Percentiles rank a stretch among this genome's conserved stretches.
Conservation (phyloP, 2,113 vertebrate genomes). For the Periophthalmodon schlosseri region DNA sequence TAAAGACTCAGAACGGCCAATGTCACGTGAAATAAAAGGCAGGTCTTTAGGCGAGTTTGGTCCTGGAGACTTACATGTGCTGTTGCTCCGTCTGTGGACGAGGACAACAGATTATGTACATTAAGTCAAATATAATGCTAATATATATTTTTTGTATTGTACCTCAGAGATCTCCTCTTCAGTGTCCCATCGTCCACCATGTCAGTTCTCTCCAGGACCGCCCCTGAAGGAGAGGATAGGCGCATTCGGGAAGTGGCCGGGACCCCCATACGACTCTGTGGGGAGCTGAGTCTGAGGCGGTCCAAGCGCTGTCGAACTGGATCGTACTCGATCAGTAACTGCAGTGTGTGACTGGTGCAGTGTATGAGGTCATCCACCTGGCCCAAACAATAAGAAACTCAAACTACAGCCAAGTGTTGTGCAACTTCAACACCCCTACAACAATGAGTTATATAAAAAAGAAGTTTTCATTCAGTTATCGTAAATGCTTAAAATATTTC, state of each 20-base stretch:
- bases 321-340: slow-evolving; percentile 94
- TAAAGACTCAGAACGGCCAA: slow-evolving; percentile 92
- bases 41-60: slow-evolving; percentile 88
- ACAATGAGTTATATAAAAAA: not conserved
- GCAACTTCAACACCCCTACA: not conserved
- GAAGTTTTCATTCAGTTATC: not conserved
- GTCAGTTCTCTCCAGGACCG: slow-evolving; percentile 84
- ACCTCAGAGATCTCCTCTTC: slow-evolving; percentile 90
- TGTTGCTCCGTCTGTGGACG: slow-evolving; percentile 87
- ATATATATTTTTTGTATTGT: not conserved
- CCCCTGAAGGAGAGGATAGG: slow-evolving; percentile 73
- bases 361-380: slow-evolving; percentile 91
- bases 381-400: slow-evolving; percentile 8
- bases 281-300: slow-evolving; percentile 81
- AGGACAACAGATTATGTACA: not conserved
- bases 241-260: slow-evolving; percentile 81
- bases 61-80: slow-evolving; percentile 91
- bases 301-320: slow-evolving; percentile 88
- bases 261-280: slow-evolving; percentile 57
- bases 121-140: not conserved
- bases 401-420: not conserved
- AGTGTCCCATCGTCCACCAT: slow-evolving; percentile 81
- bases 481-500: not conserved
- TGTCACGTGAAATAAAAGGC: slow-evolving; percentile 81
- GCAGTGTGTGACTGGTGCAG: slow-evolving; percentile 88